Evolutionary conservation across 2,113 vertebrate genomes (phyloP), one percentile per base, ranked within the genome.

Genomic region (Rattus rattus): DNA sequence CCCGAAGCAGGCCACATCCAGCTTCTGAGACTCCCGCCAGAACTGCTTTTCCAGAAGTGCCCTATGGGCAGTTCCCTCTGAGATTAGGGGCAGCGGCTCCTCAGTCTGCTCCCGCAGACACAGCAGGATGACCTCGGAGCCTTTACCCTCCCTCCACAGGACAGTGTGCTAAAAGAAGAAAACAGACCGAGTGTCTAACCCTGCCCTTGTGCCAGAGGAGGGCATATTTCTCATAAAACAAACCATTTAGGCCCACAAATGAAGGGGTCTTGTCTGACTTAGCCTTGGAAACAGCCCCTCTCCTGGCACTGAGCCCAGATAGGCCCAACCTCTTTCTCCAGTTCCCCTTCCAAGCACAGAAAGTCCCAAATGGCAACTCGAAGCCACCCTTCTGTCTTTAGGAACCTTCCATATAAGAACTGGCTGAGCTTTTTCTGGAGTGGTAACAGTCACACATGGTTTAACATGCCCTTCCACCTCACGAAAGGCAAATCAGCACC

Each of bases 181-280:
- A 93, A 95, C 72, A 79, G 94, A 84, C 81, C 11, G 33, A 92
- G 73, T 84, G 69, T 91, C 88, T 90, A 80, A 90, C 19, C 70
- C 87, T 87, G 89, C 93, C 72, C 92, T 95, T 96, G 97, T 76
- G 88, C 94, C 96, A 96, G 89, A 96, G 61, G 73, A 97, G 93
- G 83, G 86, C 86, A 94, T 56, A 54, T 61, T 95, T 91, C 95
- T 96, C 95, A 94, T 93, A 96, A 98, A 97, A 96, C 91, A 92
- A 97, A 93, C 89, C 81, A 84, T 81, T 95, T 87, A 92, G 79
- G 73, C 84, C 95, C 94, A 92, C 91, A 96, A 90, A 96, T 94
- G 96, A 97, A 97, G 96, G 96, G 89, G 93, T 95, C 96, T 96
- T 97, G 96, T 96, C 89, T 39, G 86, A 91, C n/a, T 94, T 85